Base-by-base conservation (phyloP, 64 coral and sea anemone genomes). In the Cladopsammia gracilis region DNA sequence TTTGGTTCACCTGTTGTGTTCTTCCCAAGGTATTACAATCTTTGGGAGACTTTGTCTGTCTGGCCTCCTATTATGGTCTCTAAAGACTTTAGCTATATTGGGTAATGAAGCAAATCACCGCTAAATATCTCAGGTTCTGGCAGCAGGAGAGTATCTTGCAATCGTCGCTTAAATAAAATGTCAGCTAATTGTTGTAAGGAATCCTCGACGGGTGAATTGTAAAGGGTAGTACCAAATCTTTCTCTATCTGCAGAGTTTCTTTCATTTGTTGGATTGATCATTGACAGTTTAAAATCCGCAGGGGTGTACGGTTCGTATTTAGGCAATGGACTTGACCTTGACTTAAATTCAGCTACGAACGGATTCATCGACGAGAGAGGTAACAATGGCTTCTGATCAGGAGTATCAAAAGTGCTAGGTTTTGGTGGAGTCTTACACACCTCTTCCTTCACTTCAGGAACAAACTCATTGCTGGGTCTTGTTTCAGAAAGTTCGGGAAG, bases 1-100 rank as follows among this genome's bases (percentile, higher is more conserved):
- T 77, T 86, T 14, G 83, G 62, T 86, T 93, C 91, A 2, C 91
- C 72, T 12, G 61, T 69, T 6, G 70, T 93, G 61, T 93, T 87
- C 76, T 65, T 86, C 51, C 72, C 62, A 3, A 93, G 71, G 53
- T 92, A 87, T 25, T 86, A 93, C 81, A 93, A 11, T 60, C 73
- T 72, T 69, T 85, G 60, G 62, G 81, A 85, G 16, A 67, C 81
- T 16, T 52, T 49, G 4, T 85, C 48, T 64, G 81, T 85, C 81
- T 85, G 81, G 13, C 81, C 81, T 67, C 68, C 81, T 64, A 85
- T 26, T 8, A 85, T 85, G 59, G 60, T 85, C 7, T 67, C 81
- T 8, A 85, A 85, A 13, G 81, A 85, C 62, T 85, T 85, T 42
- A 85, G 62, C 81, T 61, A 67, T 68, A 64, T 13, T 3, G 81